These are phyloP conservation scores for Nephrotoma flavescens DNA, from an alignment of 2,888 invertebrate species.

Conservation along the genomic window DNA sequence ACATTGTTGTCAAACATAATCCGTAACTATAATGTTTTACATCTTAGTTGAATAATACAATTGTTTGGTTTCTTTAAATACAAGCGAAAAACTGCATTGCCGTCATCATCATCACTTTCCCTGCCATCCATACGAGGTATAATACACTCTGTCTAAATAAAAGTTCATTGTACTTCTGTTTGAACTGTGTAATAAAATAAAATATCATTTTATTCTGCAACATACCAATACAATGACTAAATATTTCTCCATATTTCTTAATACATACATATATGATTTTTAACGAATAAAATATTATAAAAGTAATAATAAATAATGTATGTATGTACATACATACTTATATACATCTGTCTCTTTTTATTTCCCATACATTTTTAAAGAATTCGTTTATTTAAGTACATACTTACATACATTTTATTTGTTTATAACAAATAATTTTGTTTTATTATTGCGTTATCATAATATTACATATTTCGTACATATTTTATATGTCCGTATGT, in stretches of 20 bases:
- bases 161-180: not conserved
- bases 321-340: not conserved
- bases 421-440: not conserved
- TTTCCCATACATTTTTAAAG: not conserved
- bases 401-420: not conserved
- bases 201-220: not conserved
- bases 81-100: not conserved
- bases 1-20: not conserved
- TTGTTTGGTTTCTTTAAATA: not conserved
- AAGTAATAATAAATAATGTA: not conserved
- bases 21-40: not conserved
- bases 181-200: not conserved
- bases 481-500: not conserved
- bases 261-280: not conserved
- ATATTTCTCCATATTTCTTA: not conserved
- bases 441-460: not conserved
- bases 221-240: not conserved
- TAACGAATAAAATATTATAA: too few species aligned
- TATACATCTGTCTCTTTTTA: not conserved
- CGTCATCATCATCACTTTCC: not conserved
- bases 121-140: not conserved
- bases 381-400: not conserved
- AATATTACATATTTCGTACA: not conserved
- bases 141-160: not conserved
- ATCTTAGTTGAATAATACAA: not conserved